A percentile compares a stretch with the other conserved stretches of the same genome.
These are phyloP conservation scores for Myotis daubentonii DNA, from an alignment of 2,797 vertebrate genomes.

Conservation along the genomic window DNA sequence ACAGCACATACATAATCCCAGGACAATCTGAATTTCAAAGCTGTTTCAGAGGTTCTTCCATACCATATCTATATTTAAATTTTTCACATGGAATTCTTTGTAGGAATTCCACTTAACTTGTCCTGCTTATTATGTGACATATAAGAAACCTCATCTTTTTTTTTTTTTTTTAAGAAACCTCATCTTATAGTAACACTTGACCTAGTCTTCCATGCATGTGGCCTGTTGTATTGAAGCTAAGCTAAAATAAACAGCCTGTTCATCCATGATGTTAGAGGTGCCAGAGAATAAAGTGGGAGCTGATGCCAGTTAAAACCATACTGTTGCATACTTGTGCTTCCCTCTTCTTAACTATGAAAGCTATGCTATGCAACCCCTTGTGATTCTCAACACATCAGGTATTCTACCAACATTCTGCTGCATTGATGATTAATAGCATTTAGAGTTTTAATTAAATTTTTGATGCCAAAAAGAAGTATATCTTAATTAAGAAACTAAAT, in stretches of 20 bases:
- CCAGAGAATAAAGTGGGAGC: conserved; percentile 72
- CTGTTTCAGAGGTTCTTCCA: conserved; percentile 29
- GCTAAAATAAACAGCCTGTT: conserved; percentile 73
- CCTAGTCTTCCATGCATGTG: conserved; percentile 59
- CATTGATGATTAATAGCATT: conserved; percentile 80
- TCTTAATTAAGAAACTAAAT: conserved; percentile 82
- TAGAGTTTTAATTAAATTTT: conserved; percentile 85
- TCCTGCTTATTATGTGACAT: conserved; percentile 77
- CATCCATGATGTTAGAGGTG: conserved; percentile 29
- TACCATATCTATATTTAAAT: conserved; percentile 36
- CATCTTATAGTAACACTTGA: conserved; percentile 70
- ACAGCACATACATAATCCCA: conserved; percentile 55
- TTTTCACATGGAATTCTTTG: conserved; percentile 43
- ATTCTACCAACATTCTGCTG: conserved; percentile 78
- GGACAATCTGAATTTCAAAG: conserved; percentile 56
- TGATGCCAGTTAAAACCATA: conserved; percentile 75
- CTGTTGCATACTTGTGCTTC: conserved; percentile 68
- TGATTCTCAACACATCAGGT: conserved; percentile 77
- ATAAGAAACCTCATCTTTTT: conserved; percentile 69
- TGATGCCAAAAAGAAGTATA: conserved; percentile 76
- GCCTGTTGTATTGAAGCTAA: conserved; percentile 68
- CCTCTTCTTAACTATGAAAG: conserved; percentile 70
- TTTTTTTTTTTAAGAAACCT: conserved; percentile 73
- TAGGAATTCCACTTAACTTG: conserved; percentile 55
- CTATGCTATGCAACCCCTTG: conserved; percentile 56